Evolutionary conservation across 2,113 vertebrate species (phyloP).

Genomic region (Microcebus lehilahytsara): DNA sequence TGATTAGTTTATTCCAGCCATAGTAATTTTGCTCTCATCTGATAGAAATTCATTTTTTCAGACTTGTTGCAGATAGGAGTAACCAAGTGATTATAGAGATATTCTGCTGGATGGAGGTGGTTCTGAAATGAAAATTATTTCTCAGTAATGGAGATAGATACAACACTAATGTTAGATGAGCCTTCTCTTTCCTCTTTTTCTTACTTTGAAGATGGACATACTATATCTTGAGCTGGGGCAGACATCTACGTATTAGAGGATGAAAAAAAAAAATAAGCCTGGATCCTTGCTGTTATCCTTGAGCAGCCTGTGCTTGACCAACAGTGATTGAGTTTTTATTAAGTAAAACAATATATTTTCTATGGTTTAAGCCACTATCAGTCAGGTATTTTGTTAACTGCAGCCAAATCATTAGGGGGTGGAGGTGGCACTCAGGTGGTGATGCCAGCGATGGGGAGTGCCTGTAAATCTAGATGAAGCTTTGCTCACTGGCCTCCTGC

Average conservation of each 20-base stretch:
- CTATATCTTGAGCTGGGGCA: not conserved
- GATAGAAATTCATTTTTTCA: not conserved
- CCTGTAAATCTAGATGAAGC: too few relatives aligned
- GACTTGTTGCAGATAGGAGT: not conserved
- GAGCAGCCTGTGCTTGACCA: not conserved
- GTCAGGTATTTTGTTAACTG: not conserved
- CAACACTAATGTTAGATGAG: not conserved
- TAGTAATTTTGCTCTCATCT: not conserved
- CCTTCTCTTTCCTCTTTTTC: not conserved
- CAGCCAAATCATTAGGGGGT: not conserved
- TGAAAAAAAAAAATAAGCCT: not conserved
- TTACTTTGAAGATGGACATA: not conserved
- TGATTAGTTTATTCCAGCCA: not conserved
- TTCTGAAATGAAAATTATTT: not conserved
- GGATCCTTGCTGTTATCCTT: not conserved
- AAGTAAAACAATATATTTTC: not conserved
- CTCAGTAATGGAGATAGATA: not conserved
- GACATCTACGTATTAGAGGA: not conserved
- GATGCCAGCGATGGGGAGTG: too few relatives aligned
- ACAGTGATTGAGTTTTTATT: not conserved
- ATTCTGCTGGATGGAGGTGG: not conserved
- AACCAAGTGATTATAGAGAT: not conserved
- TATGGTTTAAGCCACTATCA: not conserved
- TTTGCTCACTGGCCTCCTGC: too few relatives aligned
- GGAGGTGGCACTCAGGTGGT: too few relatives aligned